Percentiles rank a stretch among this genome's conserved stretches.
Conservation (phyloP, 2,797 vertebrate genomes). For the Rallus crepitans region DNA sequence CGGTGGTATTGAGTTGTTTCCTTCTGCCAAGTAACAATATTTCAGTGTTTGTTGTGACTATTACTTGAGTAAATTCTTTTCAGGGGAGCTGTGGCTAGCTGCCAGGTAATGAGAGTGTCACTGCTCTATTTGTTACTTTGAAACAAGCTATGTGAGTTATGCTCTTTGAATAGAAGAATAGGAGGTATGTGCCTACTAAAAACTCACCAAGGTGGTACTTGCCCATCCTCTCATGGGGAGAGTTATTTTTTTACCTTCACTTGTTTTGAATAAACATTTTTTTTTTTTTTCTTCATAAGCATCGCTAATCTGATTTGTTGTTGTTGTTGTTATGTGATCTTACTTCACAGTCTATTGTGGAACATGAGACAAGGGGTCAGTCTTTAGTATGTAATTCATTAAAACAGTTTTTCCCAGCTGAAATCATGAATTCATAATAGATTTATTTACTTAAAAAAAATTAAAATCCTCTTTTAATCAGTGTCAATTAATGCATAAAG, state of each 20-base stretch:
- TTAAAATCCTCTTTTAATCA: not conserved
- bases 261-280: not conserved
- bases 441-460: not conserved
- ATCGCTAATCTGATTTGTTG: not conserved
- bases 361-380: not conserved
- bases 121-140: conserved; percentile 9
- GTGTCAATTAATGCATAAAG: not conserved
- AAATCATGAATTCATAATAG: not conserved
- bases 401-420: not conserved
- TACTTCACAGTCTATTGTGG: not conserved
- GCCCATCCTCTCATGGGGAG: not conserved
- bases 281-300: not conserved
- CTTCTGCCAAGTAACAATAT: not conserved
- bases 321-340: not conserved
- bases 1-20: not conserved
- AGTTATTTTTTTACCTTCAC: not conserved
- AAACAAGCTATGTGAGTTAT: not conserved
- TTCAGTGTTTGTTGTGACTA: not conserved
- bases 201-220: not conserved
- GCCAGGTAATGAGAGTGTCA: not conserved
- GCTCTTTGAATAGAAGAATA: not conserved
- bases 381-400: not conserved
- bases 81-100: not conserved
- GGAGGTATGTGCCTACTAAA: not conserved
- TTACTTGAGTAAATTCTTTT: conserved; percentile 11